Evolutionary conservation across 2,888 invertebrate genomes (phyloP).

Genomic region (Dynastes grantii): DNA sequence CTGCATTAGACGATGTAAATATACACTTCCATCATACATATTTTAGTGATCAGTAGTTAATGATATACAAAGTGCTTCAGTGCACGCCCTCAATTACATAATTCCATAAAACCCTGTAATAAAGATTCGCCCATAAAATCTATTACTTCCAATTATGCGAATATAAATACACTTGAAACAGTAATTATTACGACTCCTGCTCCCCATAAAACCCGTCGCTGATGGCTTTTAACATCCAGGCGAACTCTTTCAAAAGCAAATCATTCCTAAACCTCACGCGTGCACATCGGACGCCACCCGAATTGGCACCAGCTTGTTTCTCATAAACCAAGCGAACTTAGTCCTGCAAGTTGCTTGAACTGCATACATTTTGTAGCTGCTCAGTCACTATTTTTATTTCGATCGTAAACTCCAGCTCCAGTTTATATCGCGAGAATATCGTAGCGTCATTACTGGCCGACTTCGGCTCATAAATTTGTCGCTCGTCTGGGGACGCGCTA

Average conservation of each 20-base stretch:
- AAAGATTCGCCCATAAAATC: conserved; percentile 22
- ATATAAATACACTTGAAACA: conserved; percentile 26
- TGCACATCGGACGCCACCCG: background rate
- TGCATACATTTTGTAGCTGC: too few species aligned
- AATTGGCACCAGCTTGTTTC: background rate
- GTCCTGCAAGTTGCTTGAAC: background rate
- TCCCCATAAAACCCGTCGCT: background rate
- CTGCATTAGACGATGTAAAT: too few species aligned
- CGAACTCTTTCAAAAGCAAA: conserved; percentile 2
- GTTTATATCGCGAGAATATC: conserved; percentile 2
- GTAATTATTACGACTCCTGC: conserved; percentile 19
- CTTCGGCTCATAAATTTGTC: conserved; percentile 7
- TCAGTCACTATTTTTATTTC: conserved; percentile 12
- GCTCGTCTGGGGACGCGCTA: background rate
- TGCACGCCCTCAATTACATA: background rate
- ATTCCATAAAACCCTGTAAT: background rate
- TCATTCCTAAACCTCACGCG: conserved; percentile 11
- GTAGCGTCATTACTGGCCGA: background rate
- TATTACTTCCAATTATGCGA: conserved; percentile 32
- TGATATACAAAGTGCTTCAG: too few species aligned
- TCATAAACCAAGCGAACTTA: background rate
- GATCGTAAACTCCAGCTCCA: conserved; percentile 20
- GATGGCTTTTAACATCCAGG: background rate
- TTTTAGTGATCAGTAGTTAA: too few species aligned
- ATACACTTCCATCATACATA: too few species aligned